phyloP scores from a whole-genome alignment of 2,888 invertebrate species.

The Sceliomorpha sp. region DNA sequence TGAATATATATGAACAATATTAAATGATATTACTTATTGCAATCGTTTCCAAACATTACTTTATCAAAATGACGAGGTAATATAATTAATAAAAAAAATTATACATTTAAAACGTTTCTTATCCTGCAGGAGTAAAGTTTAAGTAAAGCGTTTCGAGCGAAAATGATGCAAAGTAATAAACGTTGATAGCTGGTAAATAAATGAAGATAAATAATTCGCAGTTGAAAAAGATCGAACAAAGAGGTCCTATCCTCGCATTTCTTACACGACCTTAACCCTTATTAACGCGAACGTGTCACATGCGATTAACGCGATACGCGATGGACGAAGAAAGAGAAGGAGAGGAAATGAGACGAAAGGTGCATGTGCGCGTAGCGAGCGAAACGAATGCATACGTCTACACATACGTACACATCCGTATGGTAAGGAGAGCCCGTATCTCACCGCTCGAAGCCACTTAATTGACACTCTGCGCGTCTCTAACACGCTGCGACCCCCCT shows the following conservation, averaged over 20 bases:
- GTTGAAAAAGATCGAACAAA: slow-evolving; percentile 36
- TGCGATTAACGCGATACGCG: slow-evolving; percentile 51
- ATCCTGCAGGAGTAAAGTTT: too few species aligned
- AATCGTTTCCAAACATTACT: too few species aligned
- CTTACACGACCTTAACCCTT: slow-evolving; percentile 40
- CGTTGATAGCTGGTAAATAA: too few species aligned
- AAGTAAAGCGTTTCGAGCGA: too few species aligned
- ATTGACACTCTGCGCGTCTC: slow-evolving; percentile 79
- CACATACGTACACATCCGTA: slow-evolving; percentile 71
- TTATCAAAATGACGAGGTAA: too few species aligned
- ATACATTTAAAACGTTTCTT: too few species aligned
- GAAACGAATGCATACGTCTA: slow-evolving; percentile 35
- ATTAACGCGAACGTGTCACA: slow-evolving; percentile 48
- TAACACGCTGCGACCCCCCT: slow-evolving; percentile 79
- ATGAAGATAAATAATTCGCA: too few species aligned
- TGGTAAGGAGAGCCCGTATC: slow-evolving; percentile 78
- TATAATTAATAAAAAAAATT: too few species aligned
- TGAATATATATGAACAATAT: too few species aligned
- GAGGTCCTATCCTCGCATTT: slow-evolving; percentile 28
- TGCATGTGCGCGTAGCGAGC: slow-evolving; percentile 36
- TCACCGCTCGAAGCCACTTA: slow-evolving; percentile 78
- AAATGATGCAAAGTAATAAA: too few species aligned
- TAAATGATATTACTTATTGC: too few species aligned
- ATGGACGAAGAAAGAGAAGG: slow-evolving; percentile 17
- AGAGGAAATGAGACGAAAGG: slow-evolving; percentile 9